These are phyloP conservation scores for Benitochromis conjunctus DNA, from an alignment of 2,113 vertebrate species.

Conservation along the genomic window DNA sequence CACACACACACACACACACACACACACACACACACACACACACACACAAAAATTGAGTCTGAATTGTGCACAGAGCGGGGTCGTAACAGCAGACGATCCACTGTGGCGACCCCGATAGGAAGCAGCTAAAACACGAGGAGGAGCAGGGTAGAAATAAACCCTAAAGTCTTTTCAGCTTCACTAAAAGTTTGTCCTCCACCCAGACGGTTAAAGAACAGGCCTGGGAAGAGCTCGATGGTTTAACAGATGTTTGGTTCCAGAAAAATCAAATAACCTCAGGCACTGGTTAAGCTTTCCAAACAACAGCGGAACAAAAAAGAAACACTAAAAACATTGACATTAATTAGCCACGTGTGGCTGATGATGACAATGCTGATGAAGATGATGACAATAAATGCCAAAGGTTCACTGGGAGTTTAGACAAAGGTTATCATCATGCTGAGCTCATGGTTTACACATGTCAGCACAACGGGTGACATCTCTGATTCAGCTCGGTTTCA, in stretches of 20 bases:
- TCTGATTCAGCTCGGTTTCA: slow-evolving; percentile 26
- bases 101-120: background rate
- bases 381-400: slow-evolving; percentile 50
- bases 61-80: too few relatives aligned
- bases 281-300: slow-evolving; percentile 28
- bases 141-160: background rate
- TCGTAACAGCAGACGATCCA: background rate
- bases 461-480: slow-evolving; percentile 38
- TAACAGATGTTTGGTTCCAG: background rate
- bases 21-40: too few relatives aligned
- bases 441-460: slow-evolving; percentile 58
- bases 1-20: too few relatives aligned
- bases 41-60: too few relatives aligned
- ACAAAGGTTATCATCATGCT: slow-evolving; percentile 58
- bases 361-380: slow-evolving; percentile 46
- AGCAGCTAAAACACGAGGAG: background rate
- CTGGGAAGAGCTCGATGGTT: background rate
- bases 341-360: slow-evolving; percentile 34
- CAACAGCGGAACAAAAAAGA: slow-evolving; percentile 1
- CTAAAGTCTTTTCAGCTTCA: background rate
- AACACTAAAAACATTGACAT: slow-evolving; percentile 10
- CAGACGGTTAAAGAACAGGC: background rate
- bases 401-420: slow-evolving; percentile 54
- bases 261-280: background rate
- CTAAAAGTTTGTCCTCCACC: background rate